Base-by-base conservation (phyloP, 2,113 vertebrate genomes). In the Alligator sinensis region DNA sequence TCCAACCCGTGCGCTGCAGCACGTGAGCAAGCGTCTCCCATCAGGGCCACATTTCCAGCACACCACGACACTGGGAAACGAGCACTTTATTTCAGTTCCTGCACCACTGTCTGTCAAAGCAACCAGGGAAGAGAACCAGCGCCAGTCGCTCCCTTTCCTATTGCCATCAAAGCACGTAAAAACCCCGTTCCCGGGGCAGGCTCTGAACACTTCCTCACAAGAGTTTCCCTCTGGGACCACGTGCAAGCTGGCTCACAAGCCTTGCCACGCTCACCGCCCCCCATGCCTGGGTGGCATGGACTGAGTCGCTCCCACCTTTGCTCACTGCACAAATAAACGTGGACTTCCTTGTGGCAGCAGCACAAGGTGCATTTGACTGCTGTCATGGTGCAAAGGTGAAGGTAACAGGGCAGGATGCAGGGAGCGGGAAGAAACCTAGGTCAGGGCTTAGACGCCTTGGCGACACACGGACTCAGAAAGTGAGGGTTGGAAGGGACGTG, bases 61-160 rank as follows among this genome's bases (percentile, higher is more conserved):
- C 16, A 80, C 27, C n/a, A 38, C 16, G 4, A 4, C 28, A 86
- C 47, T 47, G 47, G 47, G 47, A 47, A 47, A 47, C 9, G 91
- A 96, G 91, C 91, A 93, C 87, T 91, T 95, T 94, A 77, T 87
- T 96, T 95, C 87, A 91, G 89, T 95, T 96, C 95, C 96, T 95
- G 92, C 61, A 47, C 82, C 94, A 94, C 92, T 96, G 96, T 95
- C 96, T 95, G 6, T 94, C 96, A 97, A 89, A 77, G 96, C 95
- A 95, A 89, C 80, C 82, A 91, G 1, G 64, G n/a, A 91, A 92
- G 12, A 84, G 91, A 91, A 95, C 55, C 78, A 95, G 61, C 90
- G 84, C 57, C 85, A 92, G 95, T 96, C 75, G 94, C 60, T 96
- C 87, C 61, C 27, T 96, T 96, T 96, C 94, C 92, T 95, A 88